Base-by-base conservation (phyloP, 2,888 invertebrate genomes). In the Aradus depressus region DNA sequence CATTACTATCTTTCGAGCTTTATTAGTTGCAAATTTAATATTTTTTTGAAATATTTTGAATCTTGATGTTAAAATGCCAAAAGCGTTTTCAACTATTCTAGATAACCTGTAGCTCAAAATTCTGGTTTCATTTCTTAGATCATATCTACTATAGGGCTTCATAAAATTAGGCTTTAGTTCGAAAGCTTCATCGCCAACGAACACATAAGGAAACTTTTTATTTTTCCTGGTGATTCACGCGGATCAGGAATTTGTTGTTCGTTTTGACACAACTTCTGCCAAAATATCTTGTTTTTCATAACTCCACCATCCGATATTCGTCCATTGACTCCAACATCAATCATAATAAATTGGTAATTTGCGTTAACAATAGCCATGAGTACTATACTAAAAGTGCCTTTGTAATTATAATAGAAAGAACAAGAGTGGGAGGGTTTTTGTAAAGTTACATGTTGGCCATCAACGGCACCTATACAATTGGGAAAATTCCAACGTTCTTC, bases 401-500 rank as follows among this genome's bases (percentile, higher is more conserved):
- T 65, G 50, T 64, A 64, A 38, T 66, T 66, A 51, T 59, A 62
- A 52, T 59, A 66, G 28, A 53, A 44, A 26, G 58, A 58, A 6
- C 61, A 63, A 21, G 55, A 59, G 32, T 60, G 53, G 5, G 35
- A 25, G 14, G 64, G 64, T 21, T 54, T 54, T 55, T 60, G 57
- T 26, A 64, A 60, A 22, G 44, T 44, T n/a, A 65, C 56, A 50
- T 66, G 64, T 51, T 65, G 61, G 2, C 62, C 64, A 54, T 65
- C 65, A 4, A 63, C 52, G 18, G 61, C 54, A 1, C 64, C 64
- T 26, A 59, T 49, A 44, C 60, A 61, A 56, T 61, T 61, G 12
- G 58, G 61, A n/a, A n/a, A n/a, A n/a, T n/a, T n/a, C n/a, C n/a
- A n/a, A n/a, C n/a, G n/a, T n/a, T n/a, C n/a, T n/a, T n/a, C n/a